phyloP scores from a whole-genome alignment of 1,140 invertebrate genomes.

The Pinna nobilis region DNA sequence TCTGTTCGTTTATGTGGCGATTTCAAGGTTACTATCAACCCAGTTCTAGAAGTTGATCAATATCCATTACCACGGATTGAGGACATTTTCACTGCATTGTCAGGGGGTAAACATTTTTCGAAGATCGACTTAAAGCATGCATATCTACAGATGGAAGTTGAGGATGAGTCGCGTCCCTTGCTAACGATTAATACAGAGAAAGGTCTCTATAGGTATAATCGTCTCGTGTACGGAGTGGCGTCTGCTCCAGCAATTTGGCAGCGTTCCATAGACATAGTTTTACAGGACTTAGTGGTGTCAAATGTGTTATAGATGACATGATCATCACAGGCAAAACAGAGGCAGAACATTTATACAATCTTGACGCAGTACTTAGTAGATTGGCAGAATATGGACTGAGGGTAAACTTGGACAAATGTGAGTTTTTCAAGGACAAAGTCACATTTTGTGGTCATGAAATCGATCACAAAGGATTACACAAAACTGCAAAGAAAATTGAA shows the following conservation, averaged over 20 bases:
- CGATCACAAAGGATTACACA: constrained; percentile 51
- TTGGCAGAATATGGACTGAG: neutral
- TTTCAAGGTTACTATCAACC: constrained; percentile 64
- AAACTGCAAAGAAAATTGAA: constrained; percentile 55
- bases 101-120: constrained; percentile 44
- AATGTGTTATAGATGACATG: constrained; percentile 48
- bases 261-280: constrained; percentile 68
- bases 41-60: constrained; percentile 9
- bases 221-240: constrained; percentile 40
- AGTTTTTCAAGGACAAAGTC: constrained; percentile 14
- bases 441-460: constrained; percentile 62
- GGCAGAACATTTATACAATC: constrained; percentile 5
- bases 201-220: constrained; percentile 11
- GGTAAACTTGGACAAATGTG: constrained; percentile 8
- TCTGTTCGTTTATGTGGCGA: constrained; percentile 70
- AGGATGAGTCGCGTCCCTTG: constrained; percentile 51
- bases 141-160: constrained; percentile 45
- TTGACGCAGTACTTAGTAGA: neutral
- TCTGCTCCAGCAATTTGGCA: constrained; percentile 76
- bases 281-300: constrained; percentile 54
- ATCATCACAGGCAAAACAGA: constrained; percentile 36
- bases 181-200: constrained; percentile 41
- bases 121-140: constrained; percentile 46
- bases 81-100: constrained; percentile 59
- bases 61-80: constrained; percentile 58